Evolutionary conservation across 2,888 invertebrate species (phyloP), one percentile per base, ranked within the genome.

Genomic region (Apoda limacodes): DNA sequence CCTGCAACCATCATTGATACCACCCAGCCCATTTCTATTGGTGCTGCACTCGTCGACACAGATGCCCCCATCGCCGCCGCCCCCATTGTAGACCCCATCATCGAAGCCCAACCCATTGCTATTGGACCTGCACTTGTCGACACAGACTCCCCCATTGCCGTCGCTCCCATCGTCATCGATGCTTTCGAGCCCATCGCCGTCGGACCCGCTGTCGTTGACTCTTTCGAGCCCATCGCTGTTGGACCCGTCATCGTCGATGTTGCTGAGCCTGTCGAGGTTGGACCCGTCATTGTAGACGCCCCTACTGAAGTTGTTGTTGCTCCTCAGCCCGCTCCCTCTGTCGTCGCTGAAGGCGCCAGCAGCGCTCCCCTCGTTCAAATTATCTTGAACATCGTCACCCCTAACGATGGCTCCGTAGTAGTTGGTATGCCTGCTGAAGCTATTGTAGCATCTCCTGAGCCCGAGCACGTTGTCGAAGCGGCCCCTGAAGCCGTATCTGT

Each of bases 351-450:
- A n/a, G n/a, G n/a, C n/a, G n/a, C n/a, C n/a, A n/a, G n/a, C n/a
- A n/a, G n/a, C n/a, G n/a, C n/a, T n/a, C n/a, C n/a, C n/a, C n/a
- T n/a, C n/a, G n/a, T n/a, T n/a, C n/a, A 34, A 32, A 42, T 52
- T 37, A 50, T 46, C 42, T 26, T 50, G 29, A 48, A 48, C 42
- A 39, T 50, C 23, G 36, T n/a, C n/a, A 9, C 22, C 24, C 7
- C 23, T 32, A 5, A 20, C 22, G 11, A 27, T n/a, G n/a, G n/a
- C n/a, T n/a, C n/a, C 17, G 32, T 33, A n/a, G 37, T 36, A n/a
- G n/a, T n/a, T n/a, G n/a, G n/a, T n/a, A n/a, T n/a, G n/a, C n/a
- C n/a, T n/a, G n/a, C n/a, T 13, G 22, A 22, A 11, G 12, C 15
- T n/a, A 42, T 37, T 28, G 37, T 41, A 32, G 29, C 42, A 20